These are phyloP conservation scores for Amphibalanus amphitrite DNA, from an alignment of 1,140 invertebrate genomes.

Conservation along the genomic window DNA sequence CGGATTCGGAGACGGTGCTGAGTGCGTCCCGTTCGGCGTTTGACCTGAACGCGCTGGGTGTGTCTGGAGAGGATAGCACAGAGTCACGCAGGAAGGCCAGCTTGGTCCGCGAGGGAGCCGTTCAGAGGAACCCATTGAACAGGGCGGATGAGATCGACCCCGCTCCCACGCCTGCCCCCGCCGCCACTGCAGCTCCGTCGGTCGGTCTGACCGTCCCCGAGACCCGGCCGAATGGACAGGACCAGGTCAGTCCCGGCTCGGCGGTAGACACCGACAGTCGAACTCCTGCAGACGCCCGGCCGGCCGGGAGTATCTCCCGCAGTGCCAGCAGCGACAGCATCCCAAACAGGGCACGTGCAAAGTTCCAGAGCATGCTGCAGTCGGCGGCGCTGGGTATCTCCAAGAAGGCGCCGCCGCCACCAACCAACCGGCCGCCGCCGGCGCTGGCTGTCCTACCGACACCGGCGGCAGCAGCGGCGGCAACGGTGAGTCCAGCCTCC, in stretches of 20 bases:
- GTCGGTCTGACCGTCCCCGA: not conserved
- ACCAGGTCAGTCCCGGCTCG: not conserved
- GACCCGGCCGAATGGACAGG: not conserved
- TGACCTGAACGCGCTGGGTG: not conserved
- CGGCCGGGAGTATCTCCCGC: not conserved
- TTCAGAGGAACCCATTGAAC: not conserved
- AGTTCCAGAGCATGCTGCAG: conserved; percentile 1
- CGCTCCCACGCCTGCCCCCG: too few relatives aligned
- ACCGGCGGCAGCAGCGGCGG: too few relatives aligned
- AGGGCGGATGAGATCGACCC: not conserved
- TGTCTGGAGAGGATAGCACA: not conserved
- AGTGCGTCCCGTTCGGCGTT: not conserved
- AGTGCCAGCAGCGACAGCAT: not conserved
- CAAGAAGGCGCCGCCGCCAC: not conserved
- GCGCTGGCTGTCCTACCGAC: too few relatives aligned
- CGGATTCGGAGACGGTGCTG: not conserved
- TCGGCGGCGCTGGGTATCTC: not conserved
- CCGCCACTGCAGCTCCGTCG: not conserved
- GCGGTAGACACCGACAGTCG: not conserved
- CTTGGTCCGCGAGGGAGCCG: not conserved
- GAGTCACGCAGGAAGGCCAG: not conserved
- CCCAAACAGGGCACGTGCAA: not conserved
- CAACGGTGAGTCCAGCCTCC: too few relatives aligned
- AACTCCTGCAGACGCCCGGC: not conserved
- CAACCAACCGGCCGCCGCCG: not conserved